phyloP scores from a whole-genome alignment of 2,797 vertebrate genomes.

The Pipistrellus pygmaeus region DNA sequence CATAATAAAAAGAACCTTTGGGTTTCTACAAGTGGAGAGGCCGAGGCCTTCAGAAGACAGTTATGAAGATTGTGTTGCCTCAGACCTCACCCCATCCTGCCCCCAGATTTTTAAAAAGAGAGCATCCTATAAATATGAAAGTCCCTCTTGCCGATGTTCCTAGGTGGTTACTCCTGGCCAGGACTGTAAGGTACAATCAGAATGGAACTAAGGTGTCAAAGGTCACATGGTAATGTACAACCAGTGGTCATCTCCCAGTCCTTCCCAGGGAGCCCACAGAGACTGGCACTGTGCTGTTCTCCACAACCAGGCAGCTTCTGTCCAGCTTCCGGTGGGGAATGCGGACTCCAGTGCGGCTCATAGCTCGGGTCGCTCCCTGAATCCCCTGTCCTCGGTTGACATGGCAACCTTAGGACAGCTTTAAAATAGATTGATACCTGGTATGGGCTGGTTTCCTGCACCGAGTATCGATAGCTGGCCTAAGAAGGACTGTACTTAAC shows the following conservation, averaged over 20 bases:
- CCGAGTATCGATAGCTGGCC: conserved; percentile 86
- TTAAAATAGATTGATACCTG: conserved; percentile 55
- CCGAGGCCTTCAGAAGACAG: neutral
- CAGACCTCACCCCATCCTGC: rapidly evolving
- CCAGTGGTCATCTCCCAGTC: rapidly evolving
- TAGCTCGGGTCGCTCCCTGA: neutral
- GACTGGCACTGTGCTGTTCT: rapidly evolving
- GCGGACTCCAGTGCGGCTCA: neutral
- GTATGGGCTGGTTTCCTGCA: conserved; percentile 81
- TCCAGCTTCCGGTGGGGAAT: rapidly evolving
- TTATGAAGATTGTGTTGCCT: rapidly evolving
- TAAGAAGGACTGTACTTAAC: conserved; percentile 89
- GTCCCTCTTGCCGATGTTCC: neutral
- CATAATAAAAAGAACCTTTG: no score
- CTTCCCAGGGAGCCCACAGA: rapidly evolving
- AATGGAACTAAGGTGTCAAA: neutral
- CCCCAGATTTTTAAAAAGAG: rapidly evolving
- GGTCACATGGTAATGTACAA: rapidly evolving
- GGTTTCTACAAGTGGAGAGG: neutral
- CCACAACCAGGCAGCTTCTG: neutral
- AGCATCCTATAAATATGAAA: rapidly evolving
- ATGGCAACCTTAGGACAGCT: conserved; percentile 81
- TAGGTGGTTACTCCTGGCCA: rapidly evolving
- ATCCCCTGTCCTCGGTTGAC: conserved; percentile 68
- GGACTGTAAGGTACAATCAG: rapidly evolving